A percentile compares a stretch with the other conserved stretches of the same genome.
These are phyloP conservation scores for Aphelenchoides besseyi DNA, from an alignment of 1,140 invertebrate species.

Conservation along the genomic window DNA sequence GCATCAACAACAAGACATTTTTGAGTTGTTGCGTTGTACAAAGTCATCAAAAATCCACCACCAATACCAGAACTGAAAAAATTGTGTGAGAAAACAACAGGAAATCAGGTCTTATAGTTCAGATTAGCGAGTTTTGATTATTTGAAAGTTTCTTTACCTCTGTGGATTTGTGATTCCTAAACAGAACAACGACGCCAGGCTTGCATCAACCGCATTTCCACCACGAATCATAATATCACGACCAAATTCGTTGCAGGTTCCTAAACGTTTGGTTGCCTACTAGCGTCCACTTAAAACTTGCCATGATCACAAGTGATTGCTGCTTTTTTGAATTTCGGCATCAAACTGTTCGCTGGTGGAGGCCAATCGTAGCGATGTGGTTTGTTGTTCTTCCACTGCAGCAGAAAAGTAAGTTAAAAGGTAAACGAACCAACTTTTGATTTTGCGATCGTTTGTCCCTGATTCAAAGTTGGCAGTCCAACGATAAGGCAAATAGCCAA, in stretches of 20 bases:
- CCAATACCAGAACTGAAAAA: conserved; percentile 76
- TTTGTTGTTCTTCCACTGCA: conserved; percentile 37
- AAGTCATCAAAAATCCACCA: conserved; percentile 79
- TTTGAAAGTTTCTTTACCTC: too few species aligned
- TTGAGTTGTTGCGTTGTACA: conserved; percentile 68
- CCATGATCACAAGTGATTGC: conserved; percentile 61
- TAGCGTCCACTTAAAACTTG: too few species aligned
- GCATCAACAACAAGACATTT: conserved; percentile 70
- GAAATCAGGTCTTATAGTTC: background rate
- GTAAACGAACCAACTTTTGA: background rate
- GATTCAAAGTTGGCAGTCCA: conserved; percentile 8
- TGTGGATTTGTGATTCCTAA: conserved; percentile 79
- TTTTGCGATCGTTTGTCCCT: background rate
- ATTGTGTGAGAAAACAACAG: too few species aligned
- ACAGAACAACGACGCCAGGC: conserved; percentile 79
- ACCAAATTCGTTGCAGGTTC: conserved; percentile 59
- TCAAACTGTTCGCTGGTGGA: conserved; percentile 43
- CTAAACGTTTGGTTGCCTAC: too few species aligned
- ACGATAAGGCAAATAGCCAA: conserved; percentile 13
- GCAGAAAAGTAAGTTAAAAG: background rate
- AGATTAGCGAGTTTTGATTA: conserved; percentile 55
- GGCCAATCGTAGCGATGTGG: conserved; percentile 54
- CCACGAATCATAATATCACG: conserved; percentile 73
- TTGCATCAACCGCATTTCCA: conserved; percentile 82
- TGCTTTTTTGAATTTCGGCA: conserved; percentile 52